Conservation (phyloP, 2,888 invertebrate species). For the Vanessa cardui region DNA sequence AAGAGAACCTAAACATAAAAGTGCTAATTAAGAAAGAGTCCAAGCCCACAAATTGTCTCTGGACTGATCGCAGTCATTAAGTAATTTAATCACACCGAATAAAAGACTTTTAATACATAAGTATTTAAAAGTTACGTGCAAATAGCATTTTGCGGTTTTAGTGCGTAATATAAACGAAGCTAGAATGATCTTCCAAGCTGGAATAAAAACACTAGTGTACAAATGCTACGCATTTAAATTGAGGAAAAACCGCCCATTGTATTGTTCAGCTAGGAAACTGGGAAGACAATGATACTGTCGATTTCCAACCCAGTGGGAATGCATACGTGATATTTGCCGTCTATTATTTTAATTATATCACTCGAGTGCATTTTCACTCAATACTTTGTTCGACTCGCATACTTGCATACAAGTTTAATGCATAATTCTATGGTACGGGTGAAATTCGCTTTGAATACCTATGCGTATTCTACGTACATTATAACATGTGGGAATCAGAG, state of each 20-base stretch:
- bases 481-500: conserved; percentile 62
- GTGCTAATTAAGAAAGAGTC: conserved; percentile 32
- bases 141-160: conserved; percentile 69
- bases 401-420: conserved; percentile 63
- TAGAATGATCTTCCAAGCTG: conserved; percentile 47
- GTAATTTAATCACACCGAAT: not conserved
- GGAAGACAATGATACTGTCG: conserved; percentile 74
- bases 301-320: conserved; percentile 74
- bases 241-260: conserved; percentile 72
- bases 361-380: conserved; percentile 71
- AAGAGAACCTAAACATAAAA: conserved; percentile 63
- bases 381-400: conserved; percentile 69
- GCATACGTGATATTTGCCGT: conserved; percentile 63
- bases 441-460: conserved; percentile 66
- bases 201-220: conserved; percentile 59
- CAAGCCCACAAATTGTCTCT: conserved; percentile 1
- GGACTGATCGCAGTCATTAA: not conserved
- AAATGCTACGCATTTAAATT: conserved; percentile 65
- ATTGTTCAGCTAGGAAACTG: conserved; percentile 67
- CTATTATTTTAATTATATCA: conserved; percentile 78
- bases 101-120: conserved; percentile 8
- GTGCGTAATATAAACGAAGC: conserved; percentile 56
- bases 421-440: conserved; percentile 72
- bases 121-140: conserved; percentile 54
- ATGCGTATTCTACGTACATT: conserved; percentile 54